Conservation (phyloP, 2,113 vertebrate species). For the Phrynosoma platyrhinos region DNA sequence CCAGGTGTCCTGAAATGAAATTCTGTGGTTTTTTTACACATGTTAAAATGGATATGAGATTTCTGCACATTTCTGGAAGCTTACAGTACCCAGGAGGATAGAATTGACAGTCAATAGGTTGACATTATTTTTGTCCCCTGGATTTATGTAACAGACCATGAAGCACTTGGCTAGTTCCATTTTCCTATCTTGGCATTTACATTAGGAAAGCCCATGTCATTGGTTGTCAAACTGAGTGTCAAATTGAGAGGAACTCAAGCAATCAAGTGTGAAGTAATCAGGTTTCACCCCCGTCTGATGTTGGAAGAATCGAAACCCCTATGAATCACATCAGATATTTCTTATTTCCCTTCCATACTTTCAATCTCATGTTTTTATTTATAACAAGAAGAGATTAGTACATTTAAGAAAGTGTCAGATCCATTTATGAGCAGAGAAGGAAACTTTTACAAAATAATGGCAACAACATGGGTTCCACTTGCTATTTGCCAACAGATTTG, state of each 20-base stretch:
- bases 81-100: not conserved
- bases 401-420: not conserved
- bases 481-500: not conserved
- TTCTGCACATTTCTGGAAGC: not conserved
- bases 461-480: conserved; percentile 26
- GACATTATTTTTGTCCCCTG: not conserved
- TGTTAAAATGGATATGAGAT: not conserved
- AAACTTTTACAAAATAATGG: conserved; percentile 30
- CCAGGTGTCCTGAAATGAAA: not conserved
- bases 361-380: conserved; percentile 50
- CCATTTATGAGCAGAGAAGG: conserved; percentile 13
- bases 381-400: conserved; percentile 12
- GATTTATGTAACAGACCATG: not conserved
- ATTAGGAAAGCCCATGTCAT: not conserved
- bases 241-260: accelerated
- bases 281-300: conserved; percentile 65
- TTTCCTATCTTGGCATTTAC: not conserved
- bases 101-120: not conserved
- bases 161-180: not conserved
- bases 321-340: conserved; percentile 51
- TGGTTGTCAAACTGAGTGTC: not conserved
- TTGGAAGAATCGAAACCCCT: conserved; percentile 53
- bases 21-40: not conserved
- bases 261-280: not conserved
- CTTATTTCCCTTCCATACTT: conserved; percentile 46